Conservation (phyloP, 2,113 vertebrate genomes). For the Leucoraja erinaceus region DNA sequence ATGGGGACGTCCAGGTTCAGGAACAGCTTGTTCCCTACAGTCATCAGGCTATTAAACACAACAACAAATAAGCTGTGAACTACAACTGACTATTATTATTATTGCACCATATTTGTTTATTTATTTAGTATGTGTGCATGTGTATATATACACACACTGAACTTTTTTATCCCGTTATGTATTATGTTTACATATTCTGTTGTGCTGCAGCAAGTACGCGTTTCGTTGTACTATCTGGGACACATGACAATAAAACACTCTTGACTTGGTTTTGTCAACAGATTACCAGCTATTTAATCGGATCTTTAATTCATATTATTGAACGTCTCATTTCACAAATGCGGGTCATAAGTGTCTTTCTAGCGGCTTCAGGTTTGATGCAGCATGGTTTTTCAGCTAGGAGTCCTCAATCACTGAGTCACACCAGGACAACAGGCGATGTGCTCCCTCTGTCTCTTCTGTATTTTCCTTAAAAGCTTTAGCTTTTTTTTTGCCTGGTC, state of each 20-base stretch:
- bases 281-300: background rate
- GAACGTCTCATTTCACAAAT: background rate
- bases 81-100: too few relatives aligned
- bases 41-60: too few relatives aligned
- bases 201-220: too few relatives aligned
- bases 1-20: background rate
- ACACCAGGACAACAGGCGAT: background rate
- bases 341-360: background rate
- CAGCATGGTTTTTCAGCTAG: background rate
- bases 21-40: too few relatives aligned
- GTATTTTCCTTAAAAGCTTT: background rate
- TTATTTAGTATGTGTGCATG: too few relatives aligned
- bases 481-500: background rate
- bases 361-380: background rate
- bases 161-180: too few relatives aligned
- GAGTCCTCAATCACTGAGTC: background rate
- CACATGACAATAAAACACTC: too few relatives aligned
- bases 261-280: background rate
- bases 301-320: background rate
- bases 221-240: too few relatives aligned
- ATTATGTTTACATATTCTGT: too few relatives aligned
- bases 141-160: too few relatives aligned
- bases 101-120: too few relatives aligned
- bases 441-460: background rate
- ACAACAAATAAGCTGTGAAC: too few relatives aligned